Evolutionary conservation across 2,797 vertebrate species (phyloP), one percentile per base, ranked within the genome.

Genomic region (Spinus pinus): DNA sequence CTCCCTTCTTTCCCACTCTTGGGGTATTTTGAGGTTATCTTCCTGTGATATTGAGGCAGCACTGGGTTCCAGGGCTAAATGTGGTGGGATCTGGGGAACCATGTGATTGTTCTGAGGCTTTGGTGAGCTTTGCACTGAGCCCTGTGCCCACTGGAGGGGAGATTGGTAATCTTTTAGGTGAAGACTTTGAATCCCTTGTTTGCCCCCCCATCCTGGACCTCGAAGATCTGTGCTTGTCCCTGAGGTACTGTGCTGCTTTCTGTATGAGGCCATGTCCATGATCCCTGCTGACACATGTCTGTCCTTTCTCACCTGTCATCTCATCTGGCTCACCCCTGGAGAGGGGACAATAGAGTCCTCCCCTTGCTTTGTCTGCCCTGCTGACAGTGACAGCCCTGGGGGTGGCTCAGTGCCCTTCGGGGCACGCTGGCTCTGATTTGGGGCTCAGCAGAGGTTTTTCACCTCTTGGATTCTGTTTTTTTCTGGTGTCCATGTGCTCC

Each of bases 211-310:
- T 6, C 24, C 21, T 28, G 24, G 47, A 41, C 14, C 3, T 37
- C 41, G 17, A 70, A 62, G 21, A 30, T 47, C 21, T 0, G 0
- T 49, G 21, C 33, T 62, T 54, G 17, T 70, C 39, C 9, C 30
- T 19, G 41, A 23, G 4, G 11, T 53, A 25, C 24, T 25, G 17
- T 69, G 21, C 56, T 69, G 21, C 25, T 47, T 77, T 61, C 39
- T 47, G 25, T 44, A 27, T 33, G 41, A 54, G 17, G 41, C 47
- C 28, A 21, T 9, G 5, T 46, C 28, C 2, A 1, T 49, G 25
- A 49, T 18, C 78, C 31, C 31, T 71, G 22, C 23, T 23, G 28
- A 27, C 37, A 21, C 1, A 4, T 23, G 14, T 17, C 27, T 71
- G 15, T 71, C 31, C 37, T 50, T 62, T n/a, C 13, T 65, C 24